These are phyloP conservation scores for Mythimna impura DNA, from an alignment of 2,888 invertebrate genomes.

Conservation along the genomic window DNA sequence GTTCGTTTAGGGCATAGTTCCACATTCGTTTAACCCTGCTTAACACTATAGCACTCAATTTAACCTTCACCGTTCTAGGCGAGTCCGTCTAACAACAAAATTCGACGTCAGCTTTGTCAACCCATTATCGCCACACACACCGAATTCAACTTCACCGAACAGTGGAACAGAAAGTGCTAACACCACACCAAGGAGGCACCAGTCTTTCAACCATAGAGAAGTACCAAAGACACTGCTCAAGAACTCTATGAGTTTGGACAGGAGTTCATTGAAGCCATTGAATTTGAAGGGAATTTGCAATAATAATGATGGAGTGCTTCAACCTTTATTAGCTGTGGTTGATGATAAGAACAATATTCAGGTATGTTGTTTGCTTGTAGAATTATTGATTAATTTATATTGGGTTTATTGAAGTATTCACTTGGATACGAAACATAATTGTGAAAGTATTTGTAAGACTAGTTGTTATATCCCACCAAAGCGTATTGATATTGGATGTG, in stretches of 20 bases:
- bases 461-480: too few relatives aligned
- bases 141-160: conserved; percentile 67
- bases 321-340: conserved; percentile 85
- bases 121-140: conserved; percentile 76
- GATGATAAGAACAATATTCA: conserved; percentile 88
- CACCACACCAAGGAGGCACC: conserved; percentile 79
- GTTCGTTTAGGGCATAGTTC: too few relatives aligned
- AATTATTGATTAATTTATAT: too few relatives aligned
- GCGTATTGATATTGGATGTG: too few relatives aligned
- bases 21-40: too few relatives aligned
- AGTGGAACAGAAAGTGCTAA: conserved; percentile 69
- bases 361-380: conserved; percentile 67
- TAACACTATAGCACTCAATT: background rate
- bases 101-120: conserved; percentile 86
- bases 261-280: conserved; percentile 81
- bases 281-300: conserved; percentile 86
- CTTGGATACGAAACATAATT: too few relatives aligned
- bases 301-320: conserved; percentile 74
- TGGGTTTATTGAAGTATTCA: too few relatives aligned
- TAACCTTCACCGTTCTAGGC: conserved; percentile 69
- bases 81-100: conserved; percentile 84
- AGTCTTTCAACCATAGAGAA: conserved; percentile 79
- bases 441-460: too few relatives aligned
- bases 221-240: conserved; percentile 73
- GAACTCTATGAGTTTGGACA: conserved; percentile 83